Evolutionary conservation across 2,797 vertebrate genomes (phyloP).

Genomic region (Odontamblyopus rebecca): DNA sequence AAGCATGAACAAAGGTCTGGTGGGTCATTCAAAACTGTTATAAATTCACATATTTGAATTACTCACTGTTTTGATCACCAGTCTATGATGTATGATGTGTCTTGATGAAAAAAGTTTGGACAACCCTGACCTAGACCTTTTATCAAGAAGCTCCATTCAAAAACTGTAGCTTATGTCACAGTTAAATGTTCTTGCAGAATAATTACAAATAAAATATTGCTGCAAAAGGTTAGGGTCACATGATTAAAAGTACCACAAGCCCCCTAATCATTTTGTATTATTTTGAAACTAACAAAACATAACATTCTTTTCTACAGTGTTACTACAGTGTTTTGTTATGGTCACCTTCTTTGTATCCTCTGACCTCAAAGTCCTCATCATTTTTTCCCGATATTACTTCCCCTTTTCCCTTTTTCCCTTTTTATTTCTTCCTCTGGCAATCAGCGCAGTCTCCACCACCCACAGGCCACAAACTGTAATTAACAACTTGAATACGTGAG

Average conservation of each 20-base stretch:
- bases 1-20: no score
- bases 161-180: not conserved
- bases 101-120: no score
- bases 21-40: no score
- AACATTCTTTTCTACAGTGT: not conserved
- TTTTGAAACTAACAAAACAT: constrained; percentile 4
- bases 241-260: not conserved
- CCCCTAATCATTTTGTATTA: constrained; percentile 4
- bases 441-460: constrained; percentile 50
- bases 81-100: no score
- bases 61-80: no score
- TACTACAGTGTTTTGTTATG: not conserved
- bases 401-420: constrained; percentile 15
- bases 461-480: constrained; percentile 71
- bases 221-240: not conserved
- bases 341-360: constrained; percentile 27
- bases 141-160: not conserved
- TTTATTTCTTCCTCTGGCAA: constrained; percentile 38
- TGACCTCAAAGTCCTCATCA: constrained; percentile 35
- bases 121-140: no score
- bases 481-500: constrained; percentile 68
- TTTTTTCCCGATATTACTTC: constrained; percentile 17
- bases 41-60: no score
- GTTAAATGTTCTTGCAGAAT: not conserved
- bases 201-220: not conserved